phyloP scores from a whole-genome alignment of 2,113 vertebrate species.

The Gymnobelideus leadbeateri region DNA sequence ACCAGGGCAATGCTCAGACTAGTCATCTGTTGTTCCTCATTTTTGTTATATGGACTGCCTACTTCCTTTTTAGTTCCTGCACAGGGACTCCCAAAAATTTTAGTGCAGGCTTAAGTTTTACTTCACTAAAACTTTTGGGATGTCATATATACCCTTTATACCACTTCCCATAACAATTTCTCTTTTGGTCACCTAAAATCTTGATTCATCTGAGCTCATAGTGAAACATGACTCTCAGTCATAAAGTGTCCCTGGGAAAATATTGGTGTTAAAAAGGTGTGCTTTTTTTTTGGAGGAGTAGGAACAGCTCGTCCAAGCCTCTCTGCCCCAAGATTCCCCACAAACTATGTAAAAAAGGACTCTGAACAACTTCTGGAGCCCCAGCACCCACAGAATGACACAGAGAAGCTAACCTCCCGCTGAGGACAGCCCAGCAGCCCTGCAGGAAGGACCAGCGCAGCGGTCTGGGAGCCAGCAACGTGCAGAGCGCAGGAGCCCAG shows the following conservation, averaged over 20 bases:
- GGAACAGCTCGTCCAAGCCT: too few relatives aligned
- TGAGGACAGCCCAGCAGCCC: too few relatives aligned
- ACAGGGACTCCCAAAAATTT: neutral
- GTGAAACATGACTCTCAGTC: neutral
- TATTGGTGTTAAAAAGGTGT: neutral
- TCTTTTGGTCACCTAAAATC: neutral
- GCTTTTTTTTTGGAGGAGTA: too few relatives aligned
- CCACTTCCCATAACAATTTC: neutral
- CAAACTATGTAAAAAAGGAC: too few relatives aligned
- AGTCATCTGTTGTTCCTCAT: neutral
- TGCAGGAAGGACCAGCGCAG: too few relatives aligned
- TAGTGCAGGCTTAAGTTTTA: neutral
- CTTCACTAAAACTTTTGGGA: neutral
- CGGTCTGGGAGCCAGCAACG: too few relatives aligned
- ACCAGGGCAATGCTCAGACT: neutral
- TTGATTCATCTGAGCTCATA: neutral
- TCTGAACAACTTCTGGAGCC: too few relatives aligned
- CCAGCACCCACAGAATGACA: too few relatives aligned
- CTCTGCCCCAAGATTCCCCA: too few relatives aligned
- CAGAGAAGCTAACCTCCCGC: too few relatives aligned
- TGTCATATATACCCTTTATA: neutral
- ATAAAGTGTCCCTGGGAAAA: neutral
- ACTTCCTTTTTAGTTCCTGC: neutral
- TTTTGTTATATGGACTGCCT: neutral
- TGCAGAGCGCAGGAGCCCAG: too few relatives aligned